phyloP scores from a whole-genome alignment of 2,113 vertebrate species.

The Excalfactoria chinensis region DNA sequence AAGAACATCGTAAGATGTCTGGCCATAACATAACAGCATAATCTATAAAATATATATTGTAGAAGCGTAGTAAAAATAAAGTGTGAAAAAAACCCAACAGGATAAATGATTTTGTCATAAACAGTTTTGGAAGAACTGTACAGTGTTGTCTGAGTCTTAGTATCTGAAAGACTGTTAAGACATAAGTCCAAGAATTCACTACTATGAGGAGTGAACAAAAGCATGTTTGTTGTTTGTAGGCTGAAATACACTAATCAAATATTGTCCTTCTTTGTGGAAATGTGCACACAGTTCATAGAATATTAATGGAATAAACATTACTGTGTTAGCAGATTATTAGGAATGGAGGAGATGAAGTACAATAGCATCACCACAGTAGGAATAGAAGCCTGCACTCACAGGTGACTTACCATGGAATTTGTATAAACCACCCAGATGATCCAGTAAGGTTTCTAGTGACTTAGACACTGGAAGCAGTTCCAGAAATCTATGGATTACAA shows the following conservation, averaged over 20 bases:
- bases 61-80: not conserved
- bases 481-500: slow-evolving; percentile 98
- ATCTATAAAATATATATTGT: not conserved
- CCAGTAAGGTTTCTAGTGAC: slow-evolving; percentile 94
- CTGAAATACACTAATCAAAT: not conserved
- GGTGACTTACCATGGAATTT: slow-evolving; percentile 94
- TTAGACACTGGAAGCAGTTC: slow-evolving; percentile 98
- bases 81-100: not conserved
- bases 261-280: not conserved
- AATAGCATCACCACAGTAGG: not conserved
- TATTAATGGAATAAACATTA: not conserved
- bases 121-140: not conserved
- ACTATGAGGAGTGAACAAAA: not conserved
- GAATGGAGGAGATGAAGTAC: not conserved
- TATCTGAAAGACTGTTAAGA: not conserved
- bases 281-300: not conserved
- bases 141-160: not conserved
- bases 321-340: not conserved
- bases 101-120: not conserved
- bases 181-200: not conserved
- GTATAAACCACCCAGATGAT: slow-evolving; percentile 96
- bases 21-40: not conserved
- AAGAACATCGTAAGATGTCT: not conserved
- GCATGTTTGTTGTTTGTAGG: not conserved
- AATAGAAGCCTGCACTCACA: fast-evolving